phyloP scores from a whole-genome alignment of 92 coral and sea anemone genomes.

The Meandrina meandrites region DNA sequence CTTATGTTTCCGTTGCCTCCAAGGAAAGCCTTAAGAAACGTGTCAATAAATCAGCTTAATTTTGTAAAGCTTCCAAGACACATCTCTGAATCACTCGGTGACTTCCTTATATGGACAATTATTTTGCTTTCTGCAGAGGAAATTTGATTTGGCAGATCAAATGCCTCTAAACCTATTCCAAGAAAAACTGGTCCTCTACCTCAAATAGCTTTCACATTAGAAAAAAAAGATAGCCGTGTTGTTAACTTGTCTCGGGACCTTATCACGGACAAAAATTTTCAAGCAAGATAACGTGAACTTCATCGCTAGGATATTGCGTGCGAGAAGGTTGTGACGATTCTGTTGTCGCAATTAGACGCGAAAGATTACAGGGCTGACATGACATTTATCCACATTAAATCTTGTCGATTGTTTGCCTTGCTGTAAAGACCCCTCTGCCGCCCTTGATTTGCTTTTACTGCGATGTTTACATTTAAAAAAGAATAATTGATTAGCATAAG shows the following conservation, averaged over 20 bases:
- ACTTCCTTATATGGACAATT: not conserved
- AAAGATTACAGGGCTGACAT: not conserved
- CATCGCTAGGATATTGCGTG: not conserved
- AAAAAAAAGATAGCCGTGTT: not conserved
- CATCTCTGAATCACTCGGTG: not conserved
- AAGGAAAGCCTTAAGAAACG: not conserved
- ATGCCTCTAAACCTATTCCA: not conserved
- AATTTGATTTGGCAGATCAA: constrained; percentile 5
- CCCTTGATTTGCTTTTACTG: not conserved
- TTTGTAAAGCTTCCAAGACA: not conserved
- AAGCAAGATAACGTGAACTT: not conserved
- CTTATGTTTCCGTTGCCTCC: not conserved
- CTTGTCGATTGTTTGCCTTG: not conserved
- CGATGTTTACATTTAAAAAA: not conserved
- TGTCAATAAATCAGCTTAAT: not conserved
- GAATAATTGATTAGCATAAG: not conserved
- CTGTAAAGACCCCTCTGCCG: not conserved
- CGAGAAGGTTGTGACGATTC: not conserved
- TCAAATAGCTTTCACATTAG: not conserved
- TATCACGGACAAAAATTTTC: not conserved
- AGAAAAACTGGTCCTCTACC: not conserved
- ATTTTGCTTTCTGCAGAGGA: not conserved
- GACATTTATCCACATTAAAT: not conserved
- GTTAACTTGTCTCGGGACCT: not conserved
- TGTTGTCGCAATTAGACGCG: not conserved